Evolutionary conservation across 2,113 vertebrate genomes (phyloP).

Genomic region (Hepsetus odoe): DNA sequence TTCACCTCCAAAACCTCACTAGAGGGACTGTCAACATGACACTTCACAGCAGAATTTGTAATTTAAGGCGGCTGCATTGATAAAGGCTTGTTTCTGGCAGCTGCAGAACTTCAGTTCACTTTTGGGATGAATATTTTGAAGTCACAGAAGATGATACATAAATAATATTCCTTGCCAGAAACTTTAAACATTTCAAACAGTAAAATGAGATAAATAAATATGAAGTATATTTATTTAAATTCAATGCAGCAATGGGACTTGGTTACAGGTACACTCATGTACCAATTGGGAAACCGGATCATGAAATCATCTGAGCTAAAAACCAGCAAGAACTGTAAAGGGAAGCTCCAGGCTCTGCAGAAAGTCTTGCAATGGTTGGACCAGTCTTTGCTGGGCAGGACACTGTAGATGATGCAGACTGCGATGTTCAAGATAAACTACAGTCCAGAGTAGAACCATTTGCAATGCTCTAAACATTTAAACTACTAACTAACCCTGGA

Average conservation of each 20-base stretch:
- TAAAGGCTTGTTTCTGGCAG: slow-evolving; percentile 11
- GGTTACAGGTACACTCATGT: too few relatives aligned
- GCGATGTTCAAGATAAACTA: too few relatives aligned
- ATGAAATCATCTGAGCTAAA: too few relatives aligned
- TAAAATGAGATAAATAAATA: neutral
- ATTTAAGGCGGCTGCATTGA: neutral
- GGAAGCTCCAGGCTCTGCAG: too few relatives aligned
- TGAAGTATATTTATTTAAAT: neutral
- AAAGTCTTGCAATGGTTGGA: too few relatives aligned
- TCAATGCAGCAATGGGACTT: neutral
- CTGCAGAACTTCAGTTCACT: slow-evolving; percentile 10
- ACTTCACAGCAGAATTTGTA: neutral
- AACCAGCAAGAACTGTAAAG: too few relatives aligned
- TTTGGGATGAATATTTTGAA: neutral
- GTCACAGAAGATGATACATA: neutral
- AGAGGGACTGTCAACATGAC: neutral
- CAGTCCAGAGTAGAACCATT: too few relatives aligned
- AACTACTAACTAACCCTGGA: too few relatives aligned
- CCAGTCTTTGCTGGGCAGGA: too few relatives aligned
- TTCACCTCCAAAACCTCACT: neutral
- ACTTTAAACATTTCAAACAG: neutral
- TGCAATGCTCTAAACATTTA: too few relatives aligned
- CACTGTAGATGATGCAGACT: too few relatives aligned
- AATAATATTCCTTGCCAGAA: neutral
- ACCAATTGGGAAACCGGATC: too few relatives aligned